A percentile compares a stretch with the other conserved stretches of the same genome.
These are phyloP conservation scores for Lanius ludovicianus DNA, from an alignment of 2,113 vertebrate genomes.

Conservation along the genomic window DNA sequence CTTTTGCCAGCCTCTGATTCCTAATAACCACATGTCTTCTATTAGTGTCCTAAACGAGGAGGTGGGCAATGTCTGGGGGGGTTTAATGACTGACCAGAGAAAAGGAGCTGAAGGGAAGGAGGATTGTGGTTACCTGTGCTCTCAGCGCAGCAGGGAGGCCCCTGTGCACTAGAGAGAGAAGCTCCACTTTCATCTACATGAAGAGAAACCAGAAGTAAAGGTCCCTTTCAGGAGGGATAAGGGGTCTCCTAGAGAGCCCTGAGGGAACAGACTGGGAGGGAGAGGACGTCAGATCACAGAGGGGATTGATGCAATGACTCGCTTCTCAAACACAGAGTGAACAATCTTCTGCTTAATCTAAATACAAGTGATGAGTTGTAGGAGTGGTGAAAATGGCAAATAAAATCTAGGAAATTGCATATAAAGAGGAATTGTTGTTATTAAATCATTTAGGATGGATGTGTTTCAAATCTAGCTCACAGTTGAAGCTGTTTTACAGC, in stretches of 20 bases:
- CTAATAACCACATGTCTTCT: conserved; percentile 6
- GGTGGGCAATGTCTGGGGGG: not conserved
- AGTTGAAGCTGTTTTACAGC: conserved; percentile 48
- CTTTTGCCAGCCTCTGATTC: not conserved
- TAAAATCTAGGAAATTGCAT: conserved; percentile 52
- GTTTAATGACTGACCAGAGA: not conserved
- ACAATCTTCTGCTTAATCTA: conserved; percentile 7
- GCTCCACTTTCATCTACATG: conserved; percentile 20
- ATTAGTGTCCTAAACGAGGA: not conserved
- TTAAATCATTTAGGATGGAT: conserved; percentile 47
- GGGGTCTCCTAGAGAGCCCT: not conserved
- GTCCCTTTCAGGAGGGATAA: conserved; percentile 15
- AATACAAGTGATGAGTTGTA: conserved; percentile 42
- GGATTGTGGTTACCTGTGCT: not conserved
- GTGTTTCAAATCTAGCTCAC: conserved; percentile 55
- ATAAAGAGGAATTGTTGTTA: conserved; percentile 30
- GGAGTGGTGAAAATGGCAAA: conserved; percentile 49
- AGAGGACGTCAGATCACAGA: not conserved
- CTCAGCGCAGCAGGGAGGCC: not conserved
- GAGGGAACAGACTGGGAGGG: not conserved
- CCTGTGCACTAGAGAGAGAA: not conserved
- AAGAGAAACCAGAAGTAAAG: conserved; percentile 41
- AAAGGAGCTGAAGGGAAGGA: not conserved
- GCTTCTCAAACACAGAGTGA: conserved; percentile 2
- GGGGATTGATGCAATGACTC: not conserved